Percentiles rank a stretch among this genome's conserved stretches.
phyloP scores from a whole-genome alignment of 1,140 invertebrate genomes.

The Drosophila ironensis region DNA sequence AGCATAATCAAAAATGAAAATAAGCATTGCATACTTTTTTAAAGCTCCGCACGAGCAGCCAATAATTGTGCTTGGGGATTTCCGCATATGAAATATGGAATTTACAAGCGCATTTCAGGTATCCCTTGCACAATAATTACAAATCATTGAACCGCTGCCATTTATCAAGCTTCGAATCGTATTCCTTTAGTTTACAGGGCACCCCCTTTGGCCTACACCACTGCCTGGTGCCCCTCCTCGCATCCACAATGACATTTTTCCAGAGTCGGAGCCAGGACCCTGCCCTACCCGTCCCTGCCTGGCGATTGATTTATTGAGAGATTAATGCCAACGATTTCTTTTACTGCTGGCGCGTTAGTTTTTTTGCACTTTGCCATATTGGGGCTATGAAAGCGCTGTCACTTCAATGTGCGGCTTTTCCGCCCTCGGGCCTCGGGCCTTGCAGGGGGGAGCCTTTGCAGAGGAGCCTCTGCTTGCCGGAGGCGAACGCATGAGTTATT shows the following conservation, averaged over 20 bases:
- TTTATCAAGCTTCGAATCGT: too few relatives aligned
- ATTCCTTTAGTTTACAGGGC: too few relatives aligned
- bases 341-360: slow-evolving; percentile 32
- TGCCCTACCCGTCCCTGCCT: neutral
- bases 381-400: slow-evolving; percentile 35
- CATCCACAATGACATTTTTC: slow-evolving; percentile 15
- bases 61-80: too few relatives aligned
- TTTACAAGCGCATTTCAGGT: too few relatives aligned
- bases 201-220: too few relatives aligned
- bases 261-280: neutral
- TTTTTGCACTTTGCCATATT: slow-evolving; percentile 35
- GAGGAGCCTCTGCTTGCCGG: neutral
- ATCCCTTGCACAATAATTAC: too few relatives aligned
- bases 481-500: slow-evolving; percentile 32
- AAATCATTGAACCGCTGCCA: too few relatives aligned
- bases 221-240: neutral
- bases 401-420: slow-evolving; percentile 30
- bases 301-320: slow-evolving; percentile 53
- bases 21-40: slow-evolving; percentile 57
- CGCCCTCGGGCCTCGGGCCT: neutral
- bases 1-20: slow-evolving; percentile 56
- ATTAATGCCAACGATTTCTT: slow-evolving; percentile 48
- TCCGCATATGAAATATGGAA: too few relatives aligned
- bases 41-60: neutral
- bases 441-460: neutral